These are phyloP conservation scores for Salvelinus sp. DNA, from an alignment of 2,113 vertebrate genomes.

Conservation along the genomic window DNA sequence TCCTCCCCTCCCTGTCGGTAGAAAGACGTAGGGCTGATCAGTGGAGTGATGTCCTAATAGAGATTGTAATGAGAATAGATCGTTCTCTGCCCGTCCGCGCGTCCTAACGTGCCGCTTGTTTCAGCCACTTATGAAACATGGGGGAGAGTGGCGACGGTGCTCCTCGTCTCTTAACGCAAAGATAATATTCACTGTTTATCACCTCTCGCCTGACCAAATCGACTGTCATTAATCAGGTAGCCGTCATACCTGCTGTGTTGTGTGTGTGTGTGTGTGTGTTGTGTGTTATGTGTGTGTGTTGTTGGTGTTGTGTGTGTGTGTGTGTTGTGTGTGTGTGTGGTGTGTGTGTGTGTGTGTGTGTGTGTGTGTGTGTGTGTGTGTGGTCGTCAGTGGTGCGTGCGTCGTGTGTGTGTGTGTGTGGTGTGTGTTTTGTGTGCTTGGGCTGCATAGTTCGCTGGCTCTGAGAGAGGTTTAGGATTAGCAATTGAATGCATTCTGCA, in stretches of 20 bases:
- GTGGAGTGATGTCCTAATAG: constrained; percentile 72
- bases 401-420: constrained; percentile 4
- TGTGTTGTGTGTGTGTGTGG: constrained; percentile 8
- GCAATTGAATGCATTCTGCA: no score
- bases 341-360: constrained; percentile 23
- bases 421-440: constrained; percentile 8
- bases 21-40: constrained; percentile 69
- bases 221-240: constrained; percentile 71
- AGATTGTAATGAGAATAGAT: constrained; percentile 73
- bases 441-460: neutral
- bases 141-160: constrained; percentile 54
- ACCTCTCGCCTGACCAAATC: constrained; percentile 73
- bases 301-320: neutral
- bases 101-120: constrained; percentile 53
- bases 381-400: no score
- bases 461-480: no score
- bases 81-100: constrained; percentile 53
- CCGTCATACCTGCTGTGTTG: constrained; percentile 26
- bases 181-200: constrained; percentile 77
- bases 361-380: neutral
- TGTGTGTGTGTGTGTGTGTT: constrained; percentile 10
- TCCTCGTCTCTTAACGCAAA: constrained; percentile 65
- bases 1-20: constrained; percentile 41
- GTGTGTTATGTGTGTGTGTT: neutral
- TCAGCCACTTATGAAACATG: constrained; percentile 71